Evolutionary conservation across 2,113 vertebrate genomes (phyloP).

Genomic region (Bos javanicus): DNA sequence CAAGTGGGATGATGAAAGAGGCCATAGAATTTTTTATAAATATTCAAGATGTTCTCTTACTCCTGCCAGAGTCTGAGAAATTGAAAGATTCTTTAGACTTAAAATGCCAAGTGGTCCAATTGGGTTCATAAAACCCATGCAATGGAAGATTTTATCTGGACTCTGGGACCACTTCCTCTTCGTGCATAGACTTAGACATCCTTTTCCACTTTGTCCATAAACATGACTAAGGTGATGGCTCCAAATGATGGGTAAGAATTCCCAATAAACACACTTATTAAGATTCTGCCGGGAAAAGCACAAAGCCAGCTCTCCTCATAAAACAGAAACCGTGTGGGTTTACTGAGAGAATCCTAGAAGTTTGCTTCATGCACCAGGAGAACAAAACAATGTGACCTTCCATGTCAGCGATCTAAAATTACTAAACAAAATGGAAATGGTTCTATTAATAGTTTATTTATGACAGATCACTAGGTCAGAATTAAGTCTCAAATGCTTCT

Average conservation of each 20-base stretch:
- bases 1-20: neutral
- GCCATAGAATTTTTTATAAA: neutral
- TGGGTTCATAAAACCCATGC: neutral
- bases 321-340: neutral
- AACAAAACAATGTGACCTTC: neutral
- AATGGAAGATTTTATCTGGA: neutral
- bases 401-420: neutral
- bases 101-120: neutral
- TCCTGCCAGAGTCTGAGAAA: neutral
- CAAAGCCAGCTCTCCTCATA: neutral
- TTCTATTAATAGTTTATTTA: neutral
- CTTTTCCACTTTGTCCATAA: neutral
- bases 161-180: neutral
- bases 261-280: neutral
- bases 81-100: neutral
- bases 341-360: neutral
- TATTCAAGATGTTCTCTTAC: constrained; percentile 4
- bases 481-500: neutral
- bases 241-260: neutral
- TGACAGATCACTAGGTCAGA: neutral
- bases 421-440: neutral
- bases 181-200: rapidly evolving
- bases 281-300: neutral
- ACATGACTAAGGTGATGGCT: neutral
- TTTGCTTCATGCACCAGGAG: neutral